A percentile compares a stretch with the other conserved stretches of the same genome.
phyloP scores from a whole-genome alignment of 1,140 invertebrate genomes.

The Drosophila gunungcola region DNA sequence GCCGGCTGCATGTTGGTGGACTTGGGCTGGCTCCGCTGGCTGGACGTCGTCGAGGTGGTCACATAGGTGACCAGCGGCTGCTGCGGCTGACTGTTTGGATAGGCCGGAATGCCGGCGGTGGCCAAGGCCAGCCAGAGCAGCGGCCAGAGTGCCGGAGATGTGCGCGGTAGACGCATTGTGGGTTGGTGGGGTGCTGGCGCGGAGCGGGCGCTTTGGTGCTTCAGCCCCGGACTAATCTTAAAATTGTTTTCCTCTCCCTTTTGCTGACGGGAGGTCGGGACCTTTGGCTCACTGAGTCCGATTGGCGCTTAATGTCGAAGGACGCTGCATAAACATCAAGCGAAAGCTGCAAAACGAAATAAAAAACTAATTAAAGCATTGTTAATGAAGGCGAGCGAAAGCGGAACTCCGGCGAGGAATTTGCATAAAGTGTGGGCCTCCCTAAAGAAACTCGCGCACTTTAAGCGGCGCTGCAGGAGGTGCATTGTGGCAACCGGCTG shows the following conservation, averaged over 20 bases:
- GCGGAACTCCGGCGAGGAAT: conserved; percentile 18
- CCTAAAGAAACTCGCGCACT: conserved; percentile 28
- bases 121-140: conserved; percentile 28
- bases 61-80: conserved; percentile 64
- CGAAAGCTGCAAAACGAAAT: conserved; percentile 58
- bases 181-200: conserved; percentile 9
- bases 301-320: conserved; percentile 48
- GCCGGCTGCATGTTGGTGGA: conserved; percentile 51
- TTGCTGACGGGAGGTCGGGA: conserved; percentile 18
- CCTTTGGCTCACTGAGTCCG: conserved; percentile 31
- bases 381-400: conserved; percentile 60
- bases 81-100: conserved; percentile 44
- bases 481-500: conserved; percentile 22
- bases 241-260: conserved; percentile 55
- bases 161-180: conserved; percentile 61
- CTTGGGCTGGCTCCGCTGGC: conserved; percentile 28
- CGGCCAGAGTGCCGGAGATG: conserved; percentile 36
- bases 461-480: conserved; percentile 17
- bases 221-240: conserved; percentile 58
- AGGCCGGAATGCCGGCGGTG: conserved; percentile 24
- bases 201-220: conserved; percentile 49
- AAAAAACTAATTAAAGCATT: conserved; percentile 72
- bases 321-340: conserved; percentile 60
- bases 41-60: conserved; percentile 71
- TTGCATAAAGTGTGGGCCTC: conserved; percentile 25